These are phyloP conservation scores for Orthosia gothica DNA, from an alignment of 2,888 invertebrate genomes.

Conservation along the genomic window DNA sequence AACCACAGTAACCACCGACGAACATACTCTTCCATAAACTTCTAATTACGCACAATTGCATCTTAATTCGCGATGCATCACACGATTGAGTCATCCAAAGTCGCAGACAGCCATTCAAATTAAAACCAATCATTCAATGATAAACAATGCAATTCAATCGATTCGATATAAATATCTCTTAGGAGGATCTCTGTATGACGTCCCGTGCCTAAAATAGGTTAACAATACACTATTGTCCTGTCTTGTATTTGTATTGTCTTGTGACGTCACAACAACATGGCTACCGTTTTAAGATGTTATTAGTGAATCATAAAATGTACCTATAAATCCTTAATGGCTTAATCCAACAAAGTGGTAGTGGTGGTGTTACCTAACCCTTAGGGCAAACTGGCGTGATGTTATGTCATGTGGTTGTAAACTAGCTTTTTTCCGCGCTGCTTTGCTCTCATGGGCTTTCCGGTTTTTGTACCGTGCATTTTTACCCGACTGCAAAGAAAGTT, in stretches of 20 bases:
- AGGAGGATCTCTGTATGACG: conserved; percentile 39
- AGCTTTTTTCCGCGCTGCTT: not conserved
- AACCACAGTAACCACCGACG: too few species aligned
- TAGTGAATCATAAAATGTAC: conserved; percentile 18
- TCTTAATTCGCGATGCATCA: conserved; percentile 8
- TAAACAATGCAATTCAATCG: conserved; percentile 44
- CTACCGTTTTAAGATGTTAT: conserved; percentile 5
- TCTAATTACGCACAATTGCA: conserved; percentile 19
- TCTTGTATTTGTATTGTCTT: conserved; percentile 42
- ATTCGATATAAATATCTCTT: conserved; percentile 32
- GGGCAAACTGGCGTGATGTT: too few species aligned
- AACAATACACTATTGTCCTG: conserved; percentile 65
- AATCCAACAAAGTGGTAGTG: not conserved
- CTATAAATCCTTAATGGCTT: not conserved
- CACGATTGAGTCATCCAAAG: conserved; percentile 26
- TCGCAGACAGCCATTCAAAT: conserved; percentile 41
- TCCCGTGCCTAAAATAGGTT: conserved; percentile 47
- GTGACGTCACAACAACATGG: conserved; percentile 37
- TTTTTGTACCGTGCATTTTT: not conserved
- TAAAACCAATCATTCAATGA: conserved; percentile 41
- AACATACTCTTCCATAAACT: not conserved
- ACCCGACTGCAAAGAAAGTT: too few species aligned
- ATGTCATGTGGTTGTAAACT: too few species aligned
- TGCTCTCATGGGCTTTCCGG: too few species aligned
- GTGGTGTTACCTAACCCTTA: too few species aligned